These are phyloP conservation scores for Halichoeres trimaculatus DNA, from an alignment of 2,113 vertebrate genomes.

Conservation along the genomic window DNA sequence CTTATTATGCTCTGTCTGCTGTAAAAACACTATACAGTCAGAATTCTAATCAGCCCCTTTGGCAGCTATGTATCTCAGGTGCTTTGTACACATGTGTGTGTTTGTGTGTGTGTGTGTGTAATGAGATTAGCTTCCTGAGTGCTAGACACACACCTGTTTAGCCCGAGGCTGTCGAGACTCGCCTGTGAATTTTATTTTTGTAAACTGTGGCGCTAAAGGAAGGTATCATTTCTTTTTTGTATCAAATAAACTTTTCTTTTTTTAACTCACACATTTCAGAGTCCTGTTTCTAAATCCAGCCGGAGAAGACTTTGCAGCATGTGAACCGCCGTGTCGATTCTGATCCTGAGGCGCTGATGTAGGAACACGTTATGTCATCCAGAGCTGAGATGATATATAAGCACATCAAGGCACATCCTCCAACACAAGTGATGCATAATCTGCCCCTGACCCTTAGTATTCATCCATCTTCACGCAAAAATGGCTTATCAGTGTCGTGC, in stretches of 20 bases:
- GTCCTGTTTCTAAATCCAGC: not conserved
- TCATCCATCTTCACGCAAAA: slow-evolving; percentile 16
- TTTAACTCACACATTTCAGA: not conserved
- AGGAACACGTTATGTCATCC: slow-evolving; percentile 18
- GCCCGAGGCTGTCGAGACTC: slow-evolving; percentile 42
- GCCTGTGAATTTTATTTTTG: slow-evolving; percentile 69
- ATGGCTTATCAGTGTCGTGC: not conserved
- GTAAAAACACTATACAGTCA: slow-evolving; percentile 49
- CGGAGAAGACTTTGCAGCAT: not conserved
- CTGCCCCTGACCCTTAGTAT: slow-evolving; percentile 16
- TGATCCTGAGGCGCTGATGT: not conserved
- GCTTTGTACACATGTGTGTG: slow-evolving; percentile 46
- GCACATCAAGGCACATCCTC: slow-evolving; percentile 21
- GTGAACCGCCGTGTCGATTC: not conserved
- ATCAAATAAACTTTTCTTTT: slow-evolving; percentile 52
- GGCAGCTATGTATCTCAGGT: slow-evolving; percentile 75
- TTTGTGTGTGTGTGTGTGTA: slow-evolving; percentile 20
- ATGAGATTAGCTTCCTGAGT: slow-evolving; percentile 56
- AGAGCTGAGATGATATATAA: slow-evolving; percentile 4
- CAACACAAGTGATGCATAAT: slow-evolving; percentile 23
- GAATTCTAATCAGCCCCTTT: slow-evolving; percentile 48
- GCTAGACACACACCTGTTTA: slow-evolving; percentile 60
- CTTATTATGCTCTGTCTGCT: slow-evolving; percentile 39
- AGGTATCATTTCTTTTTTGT: slow-evolving; percentile 48
- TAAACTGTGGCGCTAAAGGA: slow-evolving; percentile 47